These are phyloP conservation scores for Eubasilissa regina DNA, from an alignment of 1,140 invertebrate genomes.

Conservation along the genomic window DNA sequence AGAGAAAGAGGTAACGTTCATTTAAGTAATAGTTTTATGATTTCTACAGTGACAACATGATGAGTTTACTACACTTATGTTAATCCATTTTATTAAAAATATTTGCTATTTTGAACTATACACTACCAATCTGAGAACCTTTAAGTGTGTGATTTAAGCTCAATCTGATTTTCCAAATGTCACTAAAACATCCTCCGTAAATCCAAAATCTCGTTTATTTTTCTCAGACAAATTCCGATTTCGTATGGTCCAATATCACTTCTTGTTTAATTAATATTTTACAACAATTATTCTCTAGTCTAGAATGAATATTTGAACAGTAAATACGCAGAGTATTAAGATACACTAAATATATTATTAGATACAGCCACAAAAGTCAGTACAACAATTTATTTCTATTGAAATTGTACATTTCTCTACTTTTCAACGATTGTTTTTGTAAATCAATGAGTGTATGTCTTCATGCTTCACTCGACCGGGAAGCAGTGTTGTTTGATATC, in stretches of 20 bases:
- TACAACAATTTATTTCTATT: conserved; percentile 59
- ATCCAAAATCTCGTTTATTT: background rate
- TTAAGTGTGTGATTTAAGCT: conserved; percentile 39
- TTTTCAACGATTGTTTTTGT: conserved; percentile 23
- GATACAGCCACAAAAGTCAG: conserved; percentile 61
- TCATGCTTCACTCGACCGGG: conserved; percentile 5
- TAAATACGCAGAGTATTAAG: conserved; percentile 39
- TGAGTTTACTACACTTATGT: conserved; percentile 41
- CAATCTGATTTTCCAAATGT: conserved; percentile 39
- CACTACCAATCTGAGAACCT: conserved; percentile 7
- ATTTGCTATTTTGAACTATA: conserved; percentile 47
- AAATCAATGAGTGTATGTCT: background rate
- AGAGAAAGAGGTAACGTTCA: conserved; percentile 22
- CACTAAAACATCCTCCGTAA: background rate
- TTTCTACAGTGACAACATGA: conserved; percentile 38
- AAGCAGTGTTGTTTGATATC: background rate
- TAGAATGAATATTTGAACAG: conserved; percentile 48
- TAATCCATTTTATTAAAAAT: conserved; percentile 50
- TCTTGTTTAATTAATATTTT: conserved; percentile 38
- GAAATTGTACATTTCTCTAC: conserved; percentile 58
- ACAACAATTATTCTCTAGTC: conserved; percentile 48
- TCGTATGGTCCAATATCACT: conserved; percentile 46
- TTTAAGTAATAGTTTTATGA: conserved; percentile 11
- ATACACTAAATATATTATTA: conserved; percentile 44
- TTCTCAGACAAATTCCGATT: conserved; percentile 36